phyloP scores from a whole-genome alignment of 2,888 invertebrate species.

The Neria commutata region DNA sequence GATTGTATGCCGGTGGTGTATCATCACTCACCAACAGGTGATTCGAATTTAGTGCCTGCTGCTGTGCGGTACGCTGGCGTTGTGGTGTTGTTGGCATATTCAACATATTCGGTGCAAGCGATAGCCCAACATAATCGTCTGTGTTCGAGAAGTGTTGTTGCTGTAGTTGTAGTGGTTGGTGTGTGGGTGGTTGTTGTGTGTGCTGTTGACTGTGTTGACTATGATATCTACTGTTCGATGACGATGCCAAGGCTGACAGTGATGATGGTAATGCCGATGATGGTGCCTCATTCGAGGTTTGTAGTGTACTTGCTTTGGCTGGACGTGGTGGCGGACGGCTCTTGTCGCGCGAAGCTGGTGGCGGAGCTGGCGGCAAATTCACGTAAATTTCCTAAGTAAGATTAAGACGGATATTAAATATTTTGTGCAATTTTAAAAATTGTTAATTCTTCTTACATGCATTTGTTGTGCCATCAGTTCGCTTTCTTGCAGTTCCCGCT shows the following conservation, averaged over 20 bases:
- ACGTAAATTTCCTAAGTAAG: slow-evolving; percentile 54
- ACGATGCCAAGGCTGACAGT: slow-evolving; percentile 30
- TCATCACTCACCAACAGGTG: slow-evolving; percentile 52
- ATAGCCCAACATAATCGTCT: slow-evolving; percentile 53
- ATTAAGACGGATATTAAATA: not conserved
- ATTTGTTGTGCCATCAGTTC: slow-evolving; percentile 65
- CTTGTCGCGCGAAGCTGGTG: slow-evolving; percentile 46
- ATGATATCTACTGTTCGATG: slow-evolving; percentile 44
- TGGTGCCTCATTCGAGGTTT: slow-evolving; percentile 37
- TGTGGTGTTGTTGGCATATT: slow-evolving; percentile 36
- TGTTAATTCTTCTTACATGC: slow-evolving; percentile 53
- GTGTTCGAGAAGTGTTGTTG: slow-evolving; percentile 55
- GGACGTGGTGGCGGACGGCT: slow-evolving; percentile 50
- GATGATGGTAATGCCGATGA: slow-evolving; percentile 28
- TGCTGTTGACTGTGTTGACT: slow-evolving; percentile 26
- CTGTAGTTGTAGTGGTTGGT: slow-evolving; percentile 40
- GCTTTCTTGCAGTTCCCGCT: slow-evolving; percentile 65
- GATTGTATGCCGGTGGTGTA: slow-evolving; percentile 25
- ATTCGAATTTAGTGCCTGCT: slow-evolving; percentile 30
- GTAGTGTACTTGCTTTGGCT: slow-evolving; percentile 52
- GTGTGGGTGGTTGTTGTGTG: slow-evolving; percentile 27
- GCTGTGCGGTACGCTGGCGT: slow-evolving; percentile 26
- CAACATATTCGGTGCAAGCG: slow-evolving; percentile 46
- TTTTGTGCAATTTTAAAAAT: not conserved
- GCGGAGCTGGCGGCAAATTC: slow-evolving; percentile 53